Evolutionary conservation across 2,888 invertebrate species (phyloP), one percentile per base, ranked within the genome.

Genomic region (Limnephilus rhombicus): DNA sequence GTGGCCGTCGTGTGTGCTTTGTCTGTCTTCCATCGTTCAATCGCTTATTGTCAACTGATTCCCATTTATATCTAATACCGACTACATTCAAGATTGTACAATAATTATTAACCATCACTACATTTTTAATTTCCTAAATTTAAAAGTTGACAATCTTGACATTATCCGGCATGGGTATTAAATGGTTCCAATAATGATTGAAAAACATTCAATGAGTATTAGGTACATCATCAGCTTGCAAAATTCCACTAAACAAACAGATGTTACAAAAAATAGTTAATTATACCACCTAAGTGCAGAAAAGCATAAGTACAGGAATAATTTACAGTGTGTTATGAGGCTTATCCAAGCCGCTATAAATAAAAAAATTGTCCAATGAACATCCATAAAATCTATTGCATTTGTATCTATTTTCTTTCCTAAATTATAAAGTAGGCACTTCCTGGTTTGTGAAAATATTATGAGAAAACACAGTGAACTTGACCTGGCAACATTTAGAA

Each of bases 1-100:
- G 90, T 91, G 89, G 80, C 89, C 90, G 89, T 82, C 82, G 80
- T 92, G 90, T 92, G 68, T 91, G 86, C 85, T 85, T 91, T 81
- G 49, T 68, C 53, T 81, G 41, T 90, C 81, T 80, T 80, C 90
- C 90, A 82, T 81, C 82, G 82, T 82, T 37, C 34, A 89, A 53
- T 89, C 34, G 81, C 82, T 81, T 34, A 80, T 80, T 89, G 29
- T 89, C n/a, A n/a, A 29, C 87, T 49, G 86, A 41, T 12, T 49
- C 24, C 89, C 34, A 29, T 37, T 80, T 80, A 80, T 80, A 81
- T 29, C 24, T 80, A 34, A 15, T 31, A n/a, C 80, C 7, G 37
- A 11, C 37, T n/a, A n/a, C 31, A 53, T 15, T 31, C 87, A 49
- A 87, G 87, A 53, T 53, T 83, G 83, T 37, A 2, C 34, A 83